Base-by-base conservation (phyloP, 1,140 invertebrate genomes). In the Leptoteleia sp. region DNA sequence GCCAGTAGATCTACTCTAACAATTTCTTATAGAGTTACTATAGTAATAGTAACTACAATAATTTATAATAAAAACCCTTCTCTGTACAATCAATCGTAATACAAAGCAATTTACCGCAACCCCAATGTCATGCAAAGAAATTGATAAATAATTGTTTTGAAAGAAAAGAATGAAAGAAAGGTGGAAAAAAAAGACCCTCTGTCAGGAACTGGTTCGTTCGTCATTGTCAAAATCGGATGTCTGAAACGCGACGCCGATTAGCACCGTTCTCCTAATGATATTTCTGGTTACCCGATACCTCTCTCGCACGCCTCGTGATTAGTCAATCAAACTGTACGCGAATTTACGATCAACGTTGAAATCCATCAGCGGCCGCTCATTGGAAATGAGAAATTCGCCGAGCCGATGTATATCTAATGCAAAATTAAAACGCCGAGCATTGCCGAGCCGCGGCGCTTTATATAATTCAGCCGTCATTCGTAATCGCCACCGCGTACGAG, bases 361-460 rank as follows among this genome's bases (percentile, higher is more conserved):
- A 75, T 79, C 57, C 64, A 79, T 70, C 64, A 57, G 55, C 61
- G 16, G 19, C 50, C 9, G 17, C 37, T 37, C 11, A 37, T 29
- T 47, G 22, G 57, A 75, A 79, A 59, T 61, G 57, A 70, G 59
- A 79, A 68, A 70, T 59, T 68, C 68, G 68, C 61, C 62, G 73
- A 72, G 47, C 38, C 59, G 65, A 72, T 78, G 76, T 64, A 62
- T 79, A 79, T 73, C 62, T 45, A 45, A 62, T 47, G 54, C 61
- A 40, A 52, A 62, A 73, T 73, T 73, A 73, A 79, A 73, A 73
- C 64, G 62, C 62, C 57, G 70, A 70, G 43, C 65, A 67, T 65
- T 61, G 35, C n/a, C 45, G 62, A 42, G 38, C 33, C 48, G 16
- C 19, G 16, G 42, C 42, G 52, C 47, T 73, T 79, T 79, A 79